Conservation (phyloP, 2,113 vertebrate genomes). For the Actenoides lindsayi region DNA sequence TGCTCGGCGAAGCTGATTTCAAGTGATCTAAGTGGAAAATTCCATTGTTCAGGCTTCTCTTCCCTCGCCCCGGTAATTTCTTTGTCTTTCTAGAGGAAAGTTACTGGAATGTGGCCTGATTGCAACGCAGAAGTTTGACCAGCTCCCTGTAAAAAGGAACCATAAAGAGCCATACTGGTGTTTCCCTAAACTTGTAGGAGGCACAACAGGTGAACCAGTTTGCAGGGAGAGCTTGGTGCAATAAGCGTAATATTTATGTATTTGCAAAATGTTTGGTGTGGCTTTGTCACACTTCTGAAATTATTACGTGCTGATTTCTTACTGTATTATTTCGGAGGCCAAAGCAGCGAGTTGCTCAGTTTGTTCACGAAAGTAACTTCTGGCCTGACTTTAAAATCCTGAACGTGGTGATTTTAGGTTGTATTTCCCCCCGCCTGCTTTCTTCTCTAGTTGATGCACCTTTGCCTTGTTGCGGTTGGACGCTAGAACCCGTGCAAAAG, state of each 20-base stretch:
- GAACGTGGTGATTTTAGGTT: not conserved
- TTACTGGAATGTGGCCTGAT: constrained; percentile 17
- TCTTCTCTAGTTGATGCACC: not conserved
- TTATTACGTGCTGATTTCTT: not conserved
- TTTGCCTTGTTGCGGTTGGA: not conserved
- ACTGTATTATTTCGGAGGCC: not conserved
- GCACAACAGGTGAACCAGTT: not conserved
- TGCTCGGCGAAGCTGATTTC: not conserved
- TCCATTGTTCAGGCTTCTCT: constrained; percentile 15
- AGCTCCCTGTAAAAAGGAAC: not conserved
- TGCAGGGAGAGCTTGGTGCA: not conserved
- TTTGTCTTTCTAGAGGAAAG: constrained; percentile 32
- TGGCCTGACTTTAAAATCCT: not conserved
- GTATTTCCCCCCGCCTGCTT: not conserved
- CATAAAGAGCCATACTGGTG: not conserved
- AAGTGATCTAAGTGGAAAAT: constrained; percentile 53
- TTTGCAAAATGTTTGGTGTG: not conserved
- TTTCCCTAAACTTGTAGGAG: not conserved
- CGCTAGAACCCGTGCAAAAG: not conserved
- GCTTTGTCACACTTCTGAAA: not conserved
- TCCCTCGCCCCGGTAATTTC: not conserved
- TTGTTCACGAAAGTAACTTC: not conserved
- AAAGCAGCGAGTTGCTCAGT: not conserved
- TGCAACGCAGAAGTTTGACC: not conserved
- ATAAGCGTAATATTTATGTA: not conserved